Evolutionary conservation across 2,888 invertebrate genomes (phyloP), one percentile per base, ranked within the genome.

Genomic region (Melanostoma mellinum): DNA sequence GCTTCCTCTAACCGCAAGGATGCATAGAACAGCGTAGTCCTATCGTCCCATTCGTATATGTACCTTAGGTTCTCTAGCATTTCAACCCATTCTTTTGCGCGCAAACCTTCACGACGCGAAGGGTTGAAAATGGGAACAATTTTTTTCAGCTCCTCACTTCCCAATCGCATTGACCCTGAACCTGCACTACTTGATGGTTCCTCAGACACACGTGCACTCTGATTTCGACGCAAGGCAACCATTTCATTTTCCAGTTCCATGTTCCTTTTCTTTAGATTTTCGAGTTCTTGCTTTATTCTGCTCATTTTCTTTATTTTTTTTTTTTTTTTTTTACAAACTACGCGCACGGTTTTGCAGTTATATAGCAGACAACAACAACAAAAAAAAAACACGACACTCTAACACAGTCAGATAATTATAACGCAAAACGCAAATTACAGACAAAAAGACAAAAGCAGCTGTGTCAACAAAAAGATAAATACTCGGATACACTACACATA

Each of bases 61-160:
- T 42, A 52, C n/a, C 52, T 32, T 65, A 65, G 2, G 10, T 65
- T 52, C 2, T 52, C 65, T 3, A 65, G 1, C 20, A 5, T 42
- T 1, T 9, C 33, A 1, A 53, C 65, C 65, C 65, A 65, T n/a
- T 65, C 52, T 8, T 10, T 33, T 32, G 65, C 65, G 9, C 32
- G 33, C 33, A 63, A 50, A 2, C 30, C 48, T 4, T 4, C 42
- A 42, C 42, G 4, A 4, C 32, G 9, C 46, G 56, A 68, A 9
- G 68, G 68, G 9, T 68, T 68, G 4, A 68, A 68, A 3, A 2
- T 30, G 2, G 68, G 68, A n/a, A 68, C 36, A 0, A 46, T 36
- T 30, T n/a, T 38, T 38, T 68, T 67, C 4, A 67, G 4, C 20
- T 67, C 53, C 8, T 67, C 67, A 9, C 38, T 63, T 8, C 50